Conservation (phyloP, 1,140 invertebrate species). For the Trypoxylus dichotomus region DNA sequence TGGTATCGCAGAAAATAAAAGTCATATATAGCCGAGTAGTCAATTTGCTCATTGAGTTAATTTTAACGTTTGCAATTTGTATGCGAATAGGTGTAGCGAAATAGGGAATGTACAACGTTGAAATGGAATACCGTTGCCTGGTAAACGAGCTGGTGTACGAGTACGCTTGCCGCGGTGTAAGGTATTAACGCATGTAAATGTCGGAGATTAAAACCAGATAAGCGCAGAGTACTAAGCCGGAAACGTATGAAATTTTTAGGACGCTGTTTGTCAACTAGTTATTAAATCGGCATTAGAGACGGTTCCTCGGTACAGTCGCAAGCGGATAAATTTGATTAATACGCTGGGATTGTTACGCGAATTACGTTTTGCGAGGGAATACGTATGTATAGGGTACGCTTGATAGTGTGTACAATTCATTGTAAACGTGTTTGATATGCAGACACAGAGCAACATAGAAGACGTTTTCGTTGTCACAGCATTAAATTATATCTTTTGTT, state of each 20-base stretch:
- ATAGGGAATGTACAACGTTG: not conserved
- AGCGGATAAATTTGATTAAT: not conserved
- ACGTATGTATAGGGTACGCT: too few relatives aligned
- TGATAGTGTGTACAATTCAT: too few relatives aligned
- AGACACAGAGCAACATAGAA: too few relatives aligned
- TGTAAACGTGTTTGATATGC: too few relatives aligned
- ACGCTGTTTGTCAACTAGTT: not conserved
- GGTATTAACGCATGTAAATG: not conserved
- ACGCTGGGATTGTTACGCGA: not conserved
- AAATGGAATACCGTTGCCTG: not conserved
- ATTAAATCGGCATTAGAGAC: not conserved
- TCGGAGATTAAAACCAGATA: not conserved
- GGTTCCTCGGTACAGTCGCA: not conserved
- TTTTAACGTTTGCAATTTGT: not conserved
- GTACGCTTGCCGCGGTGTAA: not conserved
- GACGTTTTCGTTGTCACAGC: too few relatives aligned
- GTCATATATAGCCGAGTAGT: too few relatives aligned
- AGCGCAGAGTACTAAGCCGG: not conserved
- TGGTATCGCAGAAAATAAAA: too few relatives aligned
- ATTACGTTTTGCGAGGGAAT: not conserved
- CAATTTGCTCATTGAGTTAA: not conserved
- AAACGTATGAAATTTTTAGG: conserved; percentile 7
- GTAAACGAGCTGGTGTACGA: not conserved
- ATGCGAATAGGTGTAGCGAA: not conserved
- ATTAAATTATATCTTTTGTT: too few relatives aligned